phyloP scores from a whole-genome alignment of 2,888 invertebrate species.

The Cephus pygmeus region DNA sequence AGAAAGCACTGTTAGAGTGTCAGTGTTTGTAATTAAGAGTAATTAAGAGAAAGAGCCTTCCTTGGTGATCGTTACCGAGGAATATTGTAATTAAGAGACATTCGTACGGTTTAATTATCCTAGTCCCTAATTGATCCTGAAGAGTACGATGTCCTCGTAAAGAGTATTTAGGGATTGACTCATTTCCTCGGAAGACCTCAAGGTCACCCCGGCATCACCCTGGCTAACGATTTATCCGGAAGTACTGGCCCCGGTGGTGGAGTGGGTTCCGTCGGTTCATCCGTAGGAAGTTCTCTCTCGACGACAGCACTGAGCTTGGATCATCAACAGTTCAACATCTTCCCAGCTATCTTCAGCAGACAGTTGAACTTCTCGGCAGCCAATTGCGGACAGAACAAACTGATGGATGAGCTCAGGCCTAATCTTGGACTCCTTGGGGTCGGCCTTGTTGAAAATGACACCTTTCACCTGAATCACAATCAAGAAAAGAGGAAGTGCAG shows the following conservation, averaged over 20 bases:
- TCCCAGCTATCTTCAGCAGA: slow-evolving; percentile 90
- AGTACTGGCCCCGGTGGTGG: slow-evolving; percentile 60
- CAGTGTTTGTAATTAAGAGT: background rate
- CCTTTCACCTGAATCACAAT: slow-evolving; percentile 70
- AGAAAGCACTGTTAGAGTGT: background rate
- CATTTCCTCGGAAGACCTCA: slow-evolving; percentile 24
- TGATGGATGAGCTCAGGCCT: slow-evolving; percentile 89
- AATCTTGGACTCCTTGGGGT: slow-evolving; percentile 84
- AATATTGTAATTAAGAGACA: background rate
- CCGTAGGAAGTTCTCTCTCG: slow-evolving; percentile 66
- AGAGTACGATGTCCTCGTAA: background rate
- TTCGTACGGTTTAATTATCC: background rate
- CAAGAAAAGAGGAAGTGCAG: slow-evolving; percentile 79
- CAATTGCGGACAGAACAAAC: slow-evolving; percentile 78
- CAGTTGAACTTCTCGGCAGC: slow-evolving; percentile 84
- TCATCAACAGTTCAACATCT: slow-evolving; percentile 90
- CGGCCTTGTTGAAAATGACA: slow-evolving; percentile 83
- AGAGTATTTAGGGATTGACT: slow-evolving; percentile 16
- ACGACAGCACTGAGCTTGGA: slow-evolving; percentile 72
- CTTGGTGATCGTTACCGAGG: background rate
- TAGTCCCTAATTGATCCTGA: background rate
- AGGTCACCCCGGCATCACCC: slow-evolving; percentile 63
- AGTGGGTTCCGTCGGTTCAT: slow-evolving; percentile 86
- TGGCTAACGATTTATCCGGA: slow-evolving; percentile 64
- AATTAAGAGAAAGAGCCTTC: background rate